Evolutionary conservation across 2,888 invertebrate genomes (phyloP).

Genomic region (Deilephila elpenor): DNA sequence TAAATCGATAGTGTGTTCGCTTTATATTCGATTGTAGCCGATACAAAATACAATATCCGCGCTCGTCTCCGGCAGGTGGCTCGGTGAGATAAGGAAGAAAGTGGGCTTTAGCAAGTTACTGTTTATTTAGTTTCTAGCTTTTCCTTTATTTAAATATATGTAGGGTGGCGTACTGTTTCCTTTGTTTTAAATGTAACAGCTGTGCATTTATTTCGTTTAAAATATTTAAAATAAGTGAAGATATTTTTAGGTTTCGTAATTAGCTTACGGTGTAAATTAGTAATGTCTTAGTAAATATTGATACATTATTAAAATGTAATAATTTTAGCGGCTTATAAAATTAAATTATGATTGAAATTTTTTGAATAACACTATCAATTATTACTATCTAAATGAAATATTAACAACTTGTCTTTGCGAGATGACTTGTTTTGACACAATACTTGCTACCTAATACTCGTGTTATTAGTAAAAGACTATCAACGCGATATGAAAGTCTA

Average conservation of each 20-base stretch:
- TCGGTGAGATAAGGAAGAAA: conserved; percentile 50
- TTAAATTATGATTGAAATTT: too few relatives aligned
- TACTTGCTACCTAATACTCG: background rate
- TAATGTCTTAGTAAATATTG: too few relatives aligned
- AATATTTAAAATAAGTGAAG: too few relatives aligned
- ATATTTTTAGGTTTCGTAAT: too few relatives aligned
- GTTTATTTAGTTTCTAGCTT: conserved; percentile 51
- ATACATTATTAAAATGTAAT: background rate
- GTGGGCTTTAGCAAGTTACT: conserved; percentile 53
- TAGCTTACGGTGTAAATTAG: too few relatives aligned
- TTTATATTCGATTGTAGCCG: conserved; percentile 45
- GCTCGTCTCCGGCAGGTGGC: conserved; percentile 53
- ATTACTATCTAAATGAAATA: too few relatives aligned
- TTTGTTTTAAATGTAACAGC: conserved; percentile 19
- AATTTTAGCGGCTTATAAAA: too few relatives aligned
- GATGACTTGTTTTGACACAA: too few relatives aligned
- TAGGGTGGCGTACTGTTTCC: conserved; percentile 35
- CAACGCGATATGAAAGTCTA: conserved; percentile 49
- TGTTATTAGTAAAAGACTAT: conserved; percentile 22
- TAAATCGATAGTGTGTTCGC: conserved; percentile 32
- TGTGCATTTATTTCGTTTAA: background rate
- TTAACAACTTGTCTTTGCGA: too few relatives aligned
- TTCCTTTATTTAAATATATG: conserved; percentile 26
- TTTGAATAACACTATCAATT: too few relatives aligned
- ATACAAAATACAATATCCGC: conserved; percentile 36